Base-by-base conservation (phyloP, 2,797 vertebrate genomes). In the Melanotaenia parkinsoni region DNA sequence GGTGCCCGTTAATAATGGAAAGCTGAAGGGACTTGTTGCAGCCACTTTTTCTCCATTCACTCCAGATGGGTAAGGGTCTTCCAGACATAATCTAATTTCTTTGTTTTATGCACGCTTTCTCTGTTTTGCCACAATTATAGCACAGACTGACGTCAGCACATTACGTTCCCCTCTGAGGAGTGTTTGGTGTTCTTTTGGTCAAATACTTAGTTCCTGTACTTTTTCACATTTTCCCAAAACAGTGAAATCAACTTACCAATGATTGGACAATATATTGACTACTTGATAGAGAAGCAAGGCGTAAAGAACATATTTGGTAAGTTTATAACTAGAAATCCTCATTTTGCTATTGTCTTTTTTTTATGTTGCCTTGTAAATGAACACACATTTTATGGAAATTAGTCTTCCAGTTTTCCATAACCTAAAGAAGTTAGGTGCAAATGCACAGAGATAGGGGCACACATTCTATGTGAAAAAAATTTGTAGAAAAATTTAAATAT, bases 41-140 rank as follows among this genome's bases (percentile, higher is more conserved):
- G 98, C 98, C 13, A 95, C 97, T 0, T 90, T 99, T 78, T 98
- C 97, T 8, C 98, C 98, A 0, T 93, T 99, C 83, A 96, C 94
- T 2, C 14, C 89, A 1, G 50, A 96, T 56, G 95, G 96, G 98
- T 99, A 93, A 93, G 87, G 13, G 13, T 4, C 4, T 10, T 24
- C 45, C 0, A 30, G 0, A 26, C 58, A 24, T 2, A 11, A 1
- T 9, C 1, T 10, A 32, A 22, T 24, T 1, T 53, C 3, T 54
- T 54, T 35, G 20, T 30, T 9, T 11, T 30, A 30, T 30, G 30
- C 11, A 5, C 0, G 7, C 5, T 47, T 1, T 47, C 5, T 20
- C 2, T 47, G 40, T 45, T 45, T 45, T 18, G 14, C 3, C 38
- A 40, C 38, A 40, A 20, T 3, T 24, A 1, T 0, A n/a, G 24